Conservation (phyloP, 2,888 invertebrate genomes). For the Cremastinae sp. region DNA sequence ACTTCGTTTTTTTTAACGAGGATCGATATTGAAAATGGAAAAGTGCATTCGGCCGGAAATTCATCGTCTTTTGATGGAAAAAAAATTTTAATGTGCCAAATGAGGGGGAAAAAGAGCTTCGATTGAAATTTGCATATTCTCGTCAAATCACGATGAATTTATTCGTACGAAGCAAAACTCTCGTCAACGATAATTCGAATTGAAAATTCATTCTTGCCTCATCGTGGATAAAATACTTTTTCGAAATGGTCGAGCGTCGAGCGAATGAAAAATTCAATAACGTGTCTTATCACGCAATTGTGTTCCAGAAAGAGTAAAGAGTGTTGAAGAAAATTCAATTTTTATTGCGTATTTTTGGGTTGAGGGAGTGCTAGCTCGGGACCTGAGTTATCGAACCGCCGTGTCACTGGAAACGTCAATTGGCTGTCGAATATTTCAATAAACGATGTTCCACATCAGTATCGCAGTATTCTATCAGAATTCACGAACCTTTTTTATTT, state of each 20-base stretch:
- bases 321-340: constrained; percentile 53
- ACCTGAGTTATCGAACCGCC: constrained; percentile 35
- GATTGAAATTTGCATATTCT: too few species aligned
- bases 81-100: too few species aligned
- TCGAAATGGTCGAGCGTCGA: background rate
- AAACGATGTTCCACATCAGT: constrained; percentile 58
- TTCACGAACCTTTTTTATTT: constrained; percentile 23
- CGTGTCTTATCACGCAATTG: too few species aligned
- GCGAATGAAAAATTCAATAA: background rate
- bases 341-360: constrained; percentile 59
- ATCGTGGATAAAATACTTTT: too few species aligned
- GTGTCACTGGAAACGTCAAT: constrained; percentile 61
- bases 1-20: background rate
- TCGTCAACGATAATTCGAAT: too few species aligned
- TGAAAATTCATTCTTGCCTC: too few species aligned
- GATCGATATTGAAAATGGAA: background rate
- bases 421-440: constrained; percentile 64
- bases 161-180: too few species aligned
- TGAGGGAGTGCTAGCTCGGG: constrained; percentile 22
- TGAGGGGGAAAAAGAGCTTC: too few species aligned
- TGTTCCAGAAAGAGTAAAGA: background rate
- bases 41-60: too few species aligned
- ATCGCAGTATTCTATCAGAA: constrained; percentile 25
- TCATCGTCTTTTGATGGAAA: too few species aligned
- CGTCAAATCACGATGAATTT: too few species aligned